Evolutionary conservation across 2,888 invertebrate species (phyloP).

Genomic region (Epinotia demarniana): DNA sequence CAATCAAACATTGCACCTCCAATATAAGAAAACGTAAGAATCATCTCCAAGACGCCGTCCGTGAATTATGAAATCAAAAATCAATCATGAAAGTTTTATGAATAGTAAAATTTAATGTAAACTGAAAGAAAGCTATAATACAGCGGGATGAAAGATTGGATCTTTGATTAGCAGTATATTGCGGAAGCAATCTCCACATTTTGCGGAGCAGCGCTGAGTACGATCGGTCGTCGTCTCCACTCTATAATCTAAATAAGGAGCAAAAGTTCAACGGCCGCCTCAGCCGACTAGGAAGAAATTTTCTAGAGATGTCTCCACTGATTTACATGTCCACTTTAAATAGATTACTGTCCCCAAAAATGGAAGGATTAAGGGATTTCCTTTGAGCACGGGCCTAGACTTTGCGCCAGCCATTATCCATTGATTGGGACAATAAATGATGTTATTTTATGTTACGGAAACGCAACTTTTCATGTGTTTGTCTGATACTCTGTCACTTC

Average conservation of each 20-base stretch:
- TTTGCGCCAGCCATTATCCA: not conserved
- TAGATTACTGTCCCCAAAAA: conserved; percentile 34
- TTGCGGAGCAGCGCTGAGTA: conserved; percentile 72
- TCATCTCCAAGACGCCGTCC: not conserved
- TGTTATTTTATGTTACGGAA: conserved; percentile 29
- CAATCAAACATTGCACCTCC: conserved; percentile 16
- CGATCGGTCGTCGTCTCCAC: conserved; percentile 77
- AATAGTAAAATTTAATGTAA: conserved; percentile 18
- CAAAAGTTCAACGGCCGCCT: conserved; percentile 81
- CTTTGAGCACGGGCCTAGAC: conserved; percentile 14
- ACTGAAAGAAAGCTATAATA: conserved; percentile 10
- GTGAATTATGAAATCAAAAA: not conserved
- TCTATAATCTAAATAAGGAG: conserved; percentile 84
- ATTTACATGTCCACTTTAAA: conserved; percentile 47
- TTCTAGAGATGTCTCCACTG: conserved; percentile 63
- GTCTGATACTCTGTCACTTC: conserved; percentile 28
- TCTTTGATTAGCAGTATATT: conserved; percentile 64
- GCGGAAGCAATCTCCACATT: conserved; percentile 78
- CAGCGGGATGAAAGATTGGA: conserved; percentile 52
- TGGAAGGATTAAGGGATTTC: conserved; percentile 35
- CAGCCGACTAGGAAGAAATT: conserved; percentile 70
- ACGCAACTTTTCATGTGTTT: conserved; percentile 32
- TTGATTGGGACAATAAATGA: conserved; percentile 12
- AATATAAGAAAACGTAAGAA: not conserved
- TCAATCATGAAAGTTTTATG: not conserved